Evolutionary conservation across 2,113 vertebrate genomes (phyloP), one percentile per base, ranked within the genome.

Genomic region (Chelonoidis abingdonii): DNA sequence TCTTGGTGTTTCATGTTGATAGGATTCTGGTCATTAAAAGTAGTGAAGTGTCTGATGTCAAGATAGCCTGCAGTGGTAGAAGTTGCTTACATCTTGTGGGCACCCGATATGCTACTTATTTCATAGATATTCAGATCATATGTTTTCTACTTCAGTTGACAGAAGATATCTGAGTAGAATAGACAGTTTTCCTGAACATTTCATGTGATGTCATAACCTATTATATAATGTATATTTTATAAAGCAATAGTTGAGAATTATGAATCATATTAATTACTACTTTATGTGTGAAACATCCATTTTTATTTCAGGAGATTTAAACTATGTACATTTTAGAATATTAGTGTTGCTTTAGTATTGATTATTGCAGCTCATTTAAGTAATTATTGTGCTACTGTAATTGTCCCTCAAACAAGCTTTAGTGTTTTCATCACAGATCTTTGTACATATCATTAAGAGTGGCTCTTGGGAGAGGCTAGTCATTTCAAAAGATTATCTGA

Each of bases 91-190:
- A 41, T 89, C 87, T 89, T 59, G 53, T 79, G 54, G 38, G n/a
- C 80, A 84, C 89, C 91, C 94, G 80, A 80, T 91, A 89, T 86
- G 69, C 84, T 97, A 93, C 91, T 96, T 35, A 87, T 31, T 91
- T 94, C 31, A 16, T 95, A 4, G 14, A 3, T 75, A 80, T 94
- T 95, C 92, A 31, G 29, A 69, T 88, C 44, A 50, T 24, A 25
- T 4, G 0, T 75, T 93, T 91, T 91, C 53, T 89, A 84, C 85
- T 95, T 95, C 59, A 89, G 49, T 91, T 80, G 49, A 50, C 95
- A 80, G 81, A 65, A 88, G 69, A 87, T 89, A 87, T 31, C 91
- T 92, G 56, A 76, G 72, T 89, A 1, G 29, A 90, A 90, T 90
- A 0, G 1, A 84, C 80, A 16, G 47, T 94, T 72, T 93, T 84